Percentiles rank a stretch among this genome's conserved stretches.
Conservation (phyloP, 2,113 vertebrate genomes). For the Syrrhaptes paradoxus region DNA sequence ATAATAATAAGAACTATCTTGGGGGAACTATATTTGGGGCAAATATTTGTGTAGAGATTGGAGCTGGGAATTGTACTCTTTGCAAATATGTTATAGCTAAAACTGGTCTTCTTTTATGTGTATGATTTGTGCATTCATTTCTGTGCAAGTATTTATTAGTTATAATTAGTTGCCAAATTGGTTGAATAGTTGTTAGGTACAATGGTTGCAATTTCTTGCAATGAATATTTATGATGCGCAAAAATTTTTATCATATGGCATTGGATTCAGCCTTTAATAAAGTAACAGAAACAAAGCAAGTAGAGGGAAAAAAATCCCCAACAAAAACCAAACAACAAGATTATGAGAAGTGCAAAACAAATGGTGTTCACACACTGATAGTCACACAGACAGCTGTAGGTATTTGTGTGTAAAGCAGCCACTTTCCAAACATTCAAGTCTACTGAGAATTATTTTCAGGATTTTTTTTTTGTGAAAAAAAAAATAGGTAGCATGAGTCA, state of each 20-base stretch:
- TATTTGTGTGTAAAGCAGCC: neutral
- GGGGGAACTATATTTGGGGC: neutral
- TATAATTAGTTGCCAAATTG: neutral
- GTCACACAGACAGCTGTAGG: neutral
- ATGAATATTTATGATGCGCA: slow-evolving; percentile 23
- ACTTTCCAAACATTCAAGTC: neutral
- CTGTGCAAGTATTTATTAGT: neutral
- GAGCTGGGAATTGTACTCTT: neutral
- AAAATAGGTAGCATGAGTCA: neutral
- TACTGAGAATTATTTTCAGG: neutral
- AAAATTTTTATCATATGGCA: neutral
- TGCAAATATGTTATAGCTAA: neutral
- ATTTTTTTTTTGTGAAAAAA: neutral
- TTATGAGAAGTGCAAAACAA: neutral
- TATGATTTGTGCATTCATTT: neutral
- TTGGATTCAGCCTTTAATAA: neutral
- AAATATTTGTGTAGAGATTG: neutral
- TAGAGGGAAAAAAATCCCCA: neutral
- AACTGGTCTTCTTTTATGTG: neutral
- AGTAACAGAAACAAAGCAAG: neutral
- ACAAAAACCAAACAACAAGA: neutral
- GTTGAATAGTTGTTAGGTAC: neutral
- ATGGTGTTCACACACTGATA: neutral
- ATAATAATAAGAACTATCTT: neutral
- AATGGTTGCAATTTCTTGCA: neutral